A percentile compares a stretch with the other conserved stretches of the same genome.
phyloP scores from a whole-genome alignment of 2,113 vertebrate genomes.

The Clarias magur region DNA sequence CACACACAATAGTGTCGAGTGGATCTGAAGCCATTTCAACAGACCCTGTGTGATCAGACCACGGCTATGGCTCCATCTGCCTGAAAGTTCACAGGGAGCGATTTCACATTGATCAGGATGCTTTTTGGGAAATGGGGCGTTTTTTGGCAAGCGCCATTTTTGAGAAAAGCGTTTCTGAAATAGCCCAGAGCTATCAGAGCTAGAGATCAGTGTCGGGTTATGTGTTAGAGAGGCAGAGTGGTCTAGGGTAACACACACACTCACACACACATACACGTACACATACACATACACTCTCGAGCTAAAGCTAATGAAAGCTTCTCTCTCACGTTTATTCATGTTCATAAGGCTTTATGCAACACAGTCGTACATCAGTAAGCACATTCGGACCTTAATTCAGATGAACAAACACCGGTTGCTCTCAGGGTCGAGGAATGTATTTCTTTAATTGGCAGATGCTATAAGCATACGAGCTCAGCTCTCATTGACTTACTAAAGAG shows the following conservation, averaged over 20 bases:
- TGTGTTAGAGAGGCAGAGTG: not conserved
- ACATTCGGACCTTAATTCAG: not conserved
- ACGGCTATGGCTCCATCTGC: not conserved
- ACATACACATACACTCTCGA: not conserved
- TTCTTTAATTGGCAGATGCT: not conserved
- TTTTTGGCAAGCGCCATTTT: not conserved
- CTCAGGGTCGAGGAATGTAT: not conserved
- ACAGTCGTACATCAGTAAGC: not conserved
- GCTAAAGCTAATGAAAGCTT: conserved; percentile 3
- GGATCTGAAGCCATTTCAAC: not conserved
- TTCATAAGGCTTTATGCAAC: not conserved
- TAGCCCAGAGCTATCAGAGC: not conserved
- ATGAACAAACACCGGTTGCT: not conserved
- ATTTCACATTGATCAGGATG: not conserved
- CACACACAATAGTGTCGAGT: not conserved
- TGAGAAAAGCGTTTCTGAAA: conserved; percentile 20
- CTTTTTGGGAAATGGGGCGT: conserved; percentile 17
- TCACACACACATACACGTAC: not conserved
- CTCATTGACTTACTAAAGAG: not conserved
- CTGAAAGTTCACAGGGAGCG: not conserved
- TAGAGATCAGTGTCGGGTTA: not conserved
- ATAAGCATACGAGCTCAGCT: not conserved
- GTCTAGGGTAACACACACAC: not conserved
- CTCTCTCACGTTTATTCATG: conserved; percentile 4
- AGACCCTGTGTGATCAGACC: not conserved